Conservation (phyloP, 2,888 invertebrate species). For the Spodoptera littoralis region DNA sequence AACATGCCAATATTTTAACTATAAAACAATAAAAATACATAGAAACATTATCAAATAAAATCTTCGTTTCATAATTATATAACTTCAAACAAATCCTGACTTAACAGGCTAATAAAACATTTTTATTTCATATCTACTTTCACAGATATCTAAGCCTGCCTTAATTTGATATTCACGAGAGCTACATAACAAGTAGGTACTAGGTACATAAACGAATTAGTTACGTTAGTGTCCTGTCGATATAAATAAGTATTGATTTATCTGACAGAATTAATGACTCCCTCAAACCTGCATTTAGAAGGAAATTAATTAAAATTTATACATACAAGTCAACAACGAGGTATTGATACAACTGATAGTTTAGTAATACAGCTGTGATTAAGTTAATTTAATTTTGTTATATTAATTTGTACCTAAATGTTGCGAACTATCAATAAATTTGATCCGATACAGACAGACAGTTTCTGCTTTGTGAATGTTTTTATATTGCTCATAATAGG, state of each 20-base stretch:
- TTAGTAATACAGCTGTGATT: constrained; percentile 30
- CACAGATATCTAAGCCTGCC: not conserved
- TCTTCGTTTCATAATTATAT: too few species aligned
- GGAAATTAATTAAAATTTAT: constrained; percentile 48
- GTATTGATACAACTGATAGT: constrained; percentile 40
- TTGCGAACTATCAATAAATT: not conserved
- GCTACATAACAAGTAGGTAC: not conserved
- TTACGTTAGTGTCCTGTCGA: constrained; percentile 28
- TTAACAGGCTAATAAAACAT: too few species aligned
- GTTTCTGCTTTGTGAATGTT: too few species aligned
- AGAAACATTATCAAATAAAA: too few species aligned
- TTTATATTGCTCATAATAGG: too few species aligned
- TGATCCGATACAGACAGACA: too few species aligned
- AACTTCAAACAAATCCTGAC: too few species aligned
- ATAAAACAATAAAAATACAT: too few species aligned
- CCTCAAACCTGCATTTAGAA: constrained; percentile 22
- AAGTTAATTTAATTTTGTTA: constrained; percentile 29
- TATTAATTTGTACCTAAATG: constrained; percentile 23
- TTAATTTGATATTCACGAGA: constrained; percentile 1
- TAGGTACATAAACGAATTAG: constrained; percentile 29
- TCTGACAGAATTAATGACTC: constrained; percentile 15
- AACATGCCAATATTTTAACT: too few species aligned
- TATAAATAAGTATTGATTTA: constrained; percentile 47
- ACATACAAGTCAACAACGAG: constrained; percentile 45
- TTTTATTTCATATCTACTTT: not conserved